Evolutionary conservation across 2,888 invertebrate genomes (phyloP).

Genomic region (Agonopterix subpropinquella): DNA sequence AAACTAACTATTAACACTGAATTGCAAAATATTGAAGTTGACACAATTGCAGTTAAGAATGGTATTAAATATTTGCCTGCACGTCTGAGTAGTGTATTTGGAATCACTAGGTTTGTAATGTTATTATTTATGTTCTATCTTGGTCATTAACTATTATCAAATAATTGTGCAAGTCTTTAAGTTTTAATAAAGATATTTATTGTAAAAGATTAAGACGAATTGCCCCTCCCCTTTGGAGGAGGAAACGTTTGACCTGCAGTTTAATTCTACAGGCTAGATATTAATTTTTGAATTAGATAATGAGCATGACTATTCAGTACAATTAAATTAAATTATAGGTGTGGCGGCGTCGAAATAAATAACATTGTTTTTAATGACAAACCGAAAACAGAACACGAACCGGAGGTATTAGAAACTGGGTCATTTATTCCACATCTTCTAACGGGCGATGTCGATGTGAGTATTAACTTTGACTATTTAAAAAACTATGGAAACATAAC

Average conservation of each 20-base stretch:
- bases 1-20: slow-evolving; percentile 20
- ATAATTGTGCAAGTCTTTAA: too few relatives aligned
- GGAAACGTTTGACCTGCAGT: too few relatives aligned
- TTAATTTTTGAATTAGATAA: too few relatives aligned
- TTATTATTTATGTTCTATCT: not conserved
- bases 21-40: slow-evolving; percentile 14
- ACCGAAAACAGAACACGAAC: slow-evolving; percentile 12
- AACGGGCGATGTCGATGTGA: slow-evolving; percentile 27
- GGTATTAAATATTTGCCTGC: slow-evolving; percentile 15
- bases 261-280: too few relatives aligned
- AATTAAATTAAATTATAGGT: slow-evolving; percentile 16
- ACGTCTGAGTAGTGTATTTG: slow-evolving; percentile 13
- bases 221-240: too few relatives aligned
- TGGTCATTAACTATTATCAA: not conserved
- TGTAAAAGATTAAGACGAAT: too few relatives aligned
- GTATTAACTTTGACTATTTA: slow-evolving; percentile 6
- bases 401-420: slow-evolving; percentile 18
- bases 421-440: slow-evolving; percentile 26
- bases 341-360: slow-evolving; percentile 29
- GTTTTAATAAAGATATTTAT: too few relatives aligned
- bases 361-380: slow-evolving; percentile 24
- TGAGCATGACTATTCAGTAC: too few relatives aligned
- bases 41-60: slow-evolving; percentile 1
- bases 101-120: slow-evolving; percentile 18
- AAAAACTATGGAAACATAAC: not conserved